Base-by-base conservation (phyloP, 1,140 invertebrate genomes). In the Chymomyza costata region DNA sequence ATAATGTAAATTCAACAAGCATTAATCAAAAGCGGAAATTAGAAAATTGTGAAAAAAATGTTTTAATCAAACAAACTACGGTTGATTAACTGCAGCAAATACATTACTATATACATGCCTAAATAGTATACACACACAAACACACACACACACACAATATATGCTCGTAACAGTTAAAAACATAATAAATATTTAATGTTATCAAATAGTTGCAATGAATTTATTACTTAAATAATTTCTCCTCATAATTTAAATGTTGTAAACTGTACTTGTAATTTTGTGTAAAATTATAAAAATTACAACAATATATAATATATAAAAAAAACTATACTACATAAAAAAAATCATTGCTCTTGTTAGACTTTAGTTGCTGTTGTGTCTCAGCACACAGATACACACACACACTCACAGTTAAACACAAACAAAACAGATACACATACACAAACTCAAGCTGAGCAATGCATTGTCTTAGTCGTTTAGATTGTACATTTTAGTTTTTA, bases 381-480 rank as follows among this genome's bases (percentile, higher is more conserved):
- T 35, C n/a, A 31, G 32, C 37, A 41, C 31, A 25, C 21, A 40
- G 30, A 17, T n/a, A n/a, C n/a, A n/a, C n/a, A n/a, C n/a, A n/a
- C n/a, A n/a, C n/a, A n/a, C n/a, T n/a, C n/a, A n/a, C n/a, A n/a
- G n/a, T n/a, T n/a, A 18, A 30, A 0, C n/a, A 46, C 28, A n/a
- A 15, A 39, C n/a, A 14, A 17, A 19, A 31, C 1, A 32, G n/a
- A 8, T 8, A 28, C 5, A 11, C 10, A 17, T 8, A 11, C 32
- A 39, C 37, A 34, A 28, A 35, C 55, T 49, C 53, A 58, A 39
- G 21, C 21, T 25, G 21, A 25, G 21, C 21, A 25, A 25, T 34
- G 71, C 71, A 78, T 78, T 78, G 67, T 73, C 64, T 78, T 78
- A 78, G 73, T 78, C 73, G 73, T 73, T 73, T 78, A 78, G 73